Conservation (phyloP, 1,140 invertebrate species). For the Pseudomyrmex flavicornis region DNA sequence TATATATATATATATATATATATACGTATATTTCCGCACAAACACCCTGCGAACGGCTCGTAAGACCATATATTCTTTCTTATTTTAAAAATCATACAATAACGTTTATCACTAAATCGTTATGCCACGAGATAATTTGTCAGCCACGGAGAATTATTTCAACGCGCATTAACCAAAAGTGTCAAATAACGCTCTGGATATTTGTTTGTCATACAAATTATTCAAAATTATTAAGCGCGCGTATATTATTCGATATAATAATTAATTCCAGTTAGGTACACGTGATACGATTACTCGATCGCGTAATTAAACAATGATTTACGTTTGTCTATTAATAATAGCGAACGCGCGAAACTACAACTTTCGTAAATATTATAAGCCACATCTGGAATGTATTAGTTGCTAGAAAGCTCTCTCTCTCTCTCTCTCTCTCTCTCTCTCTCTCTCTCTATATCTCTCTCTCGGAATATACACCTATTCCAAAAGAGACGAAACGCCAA, state of each 20-base stretch:
- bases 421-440: no score
- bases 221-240: slow-evolving; percentile 56
- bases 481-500: slow-evolving; percentile 37
- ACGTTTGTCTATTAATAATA: slow-evolving; percentile 50
- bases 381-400: slow-evolving; percentile 1
- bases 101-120: slow-evolving; percentile 18
- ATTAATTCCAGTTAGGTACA: slow-evolving; percentile 40
- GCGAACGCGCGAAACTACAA: neutral
- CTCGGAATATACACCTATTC: slow-evolving; percentile 3
- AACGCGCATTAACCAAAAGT: slow-evolving; percentile 43
- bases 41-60: no score
- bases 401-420: neutral
- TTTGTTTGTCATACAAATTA: slow-evolving; percentile 52
- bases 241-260: slow-evolving; percentile 53
- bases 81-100: no score
- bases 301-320: slow-evolving; percentile 54
- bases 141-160: slow-evolving; percentile 28
- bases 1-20: no score
- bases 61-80: no score
- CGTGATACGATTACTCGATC: slow-evolving; percentile 54
- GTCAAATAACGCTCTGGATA: slow-evolving; percentile 49
- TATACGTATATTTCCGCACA: no score
- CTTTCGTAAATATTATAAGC: slow-evolving; percentile 19
- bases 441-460: neutral
- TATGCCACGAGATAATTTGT: neutral